A percentile compares a stretch with the other conserved stretches of the same genome.
These are phyloP conservation scores for Eupithecia subfuscata DNA, from an alignment of 2,888 invertebrate genomes.

Conservation along the genomic window DNA sequence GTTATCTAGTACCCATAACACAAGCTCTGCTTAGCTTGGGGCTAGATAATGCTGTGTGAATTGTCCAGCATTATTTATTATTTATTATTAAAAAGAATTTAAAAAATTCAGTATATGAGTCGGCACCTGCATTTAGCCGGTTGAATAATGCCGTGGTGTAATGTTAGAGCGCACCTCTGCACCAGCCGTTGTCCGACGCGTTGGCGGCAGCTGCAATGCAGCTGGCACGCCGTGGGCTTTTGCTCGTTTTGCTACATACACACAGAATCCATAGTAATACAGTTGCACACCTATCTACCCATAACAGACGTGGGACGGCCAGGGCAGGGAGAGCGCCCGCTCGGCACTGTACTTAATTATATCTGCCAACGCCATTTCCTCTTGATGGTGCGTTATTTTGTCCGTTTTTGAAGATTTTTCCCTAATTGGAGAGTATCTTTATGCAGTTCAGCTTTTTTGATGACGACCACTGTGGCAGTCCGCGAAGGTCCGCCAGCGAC, in stretches of 20 bases:
- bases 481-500: no score
- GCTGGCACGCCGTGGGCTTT: slow-evolving; percentile 68
- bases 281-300: slow-evolving; percentile 24
- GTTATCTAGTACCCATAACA: no score
- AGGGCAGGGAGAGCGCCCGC: slow-evolving; percentile 38
- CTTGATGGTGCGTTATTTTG: slow-evolving; percentile 29
- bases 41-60: no score
- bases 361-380: slow-evolving; percentile 37
- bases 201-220: slow-evolving; percentile 75
- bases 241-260: slow-evolving; percentile 69
- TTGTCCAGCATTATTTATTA: no score
- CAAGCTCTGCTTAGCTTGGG: no score
- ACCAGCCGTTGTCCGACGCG: slow-evolving; percentile 49
- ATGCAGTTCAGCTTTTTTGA: not conserved
- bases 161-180: slow-evolving; percentile 49
- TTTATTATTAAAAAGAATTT: no score
- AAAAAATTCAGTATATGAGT: slow-evolving; percentile 15
- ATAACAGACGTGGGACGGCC: slow-evolving; percentile 42
- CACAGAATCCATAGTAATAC: slow-evolving; percentile 37
- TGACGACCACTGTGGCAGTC: no score
- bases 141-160: slow-evolving; percentile 63
- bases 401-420: slow-evolving; percentile 17
- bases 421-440: not conserved
- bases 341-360: slow-evolving; percentile 41
- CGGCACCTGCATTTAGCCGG: slow-evolving; percentile 59